Conservation (phyloP, 2,113 vertebrate genomes). For the Corapipo altera region DNA sequence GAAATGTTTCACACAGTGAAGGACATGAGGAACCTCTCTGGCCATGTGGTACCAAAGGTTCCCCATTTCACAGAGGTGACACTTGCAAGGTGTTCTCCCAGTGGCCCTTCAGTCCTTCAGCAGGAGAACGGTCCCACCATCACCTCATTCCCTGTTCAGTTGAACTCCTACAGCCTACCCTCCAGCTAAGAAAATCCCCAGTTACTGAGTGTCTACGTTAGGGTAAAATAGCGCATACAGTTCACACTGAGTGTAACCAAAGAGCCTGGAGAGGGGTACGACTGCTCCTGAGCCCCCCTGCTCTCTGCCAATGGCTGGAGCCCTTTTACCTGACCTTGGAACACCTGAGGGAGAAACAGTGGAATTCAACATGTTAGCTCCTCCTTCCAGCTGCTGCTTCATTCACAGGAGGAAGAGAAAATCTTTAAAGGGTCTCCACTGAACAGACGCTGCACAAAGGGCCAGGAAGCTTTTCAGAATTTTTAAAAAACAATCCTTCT, state of each 20-base stretch:
- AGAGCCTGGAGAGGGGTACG: accelerated
- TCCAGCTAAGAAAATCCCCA: neutral
- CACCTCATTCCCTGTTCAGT: neutral
- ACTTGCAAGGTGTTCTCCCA: accelerated
- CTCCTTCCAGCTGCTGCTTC: neutral
- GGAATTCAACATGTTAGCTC: no score
- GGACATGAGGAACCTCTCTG: neutral
- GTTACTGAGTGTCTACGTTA: no score
- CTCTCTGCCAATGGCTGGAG: neutral
- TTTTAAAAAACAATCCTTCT: neutral
- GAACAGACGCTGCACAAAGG: neutral
- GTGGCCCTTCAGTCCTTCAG: neutral
- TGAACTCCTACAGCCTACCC: neutral
- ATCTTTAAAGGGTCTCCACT: neutral
- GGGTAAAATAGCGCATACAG: neutral
- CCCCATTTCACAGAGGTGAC: neutral
- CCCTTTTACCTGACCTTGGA: neutral
- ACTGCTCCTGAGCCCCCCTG: neutral
- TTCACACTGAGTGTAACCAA: neutral
- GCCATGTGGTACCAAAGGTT: neutral
- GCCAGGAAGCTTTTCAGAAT: neutral
- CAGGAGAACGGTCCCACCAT: neutral
- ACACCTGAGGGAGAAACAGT: neutral
- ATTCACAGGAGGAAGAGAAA: neutral
- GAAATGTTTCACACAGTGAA: accelerated